A percentile compares a stretch with the other conserved stretches of the same genome.
Conservation (phyloP, 2,113 vertebrate genomes). For the Halichoeres trimaculatus region DNA sequence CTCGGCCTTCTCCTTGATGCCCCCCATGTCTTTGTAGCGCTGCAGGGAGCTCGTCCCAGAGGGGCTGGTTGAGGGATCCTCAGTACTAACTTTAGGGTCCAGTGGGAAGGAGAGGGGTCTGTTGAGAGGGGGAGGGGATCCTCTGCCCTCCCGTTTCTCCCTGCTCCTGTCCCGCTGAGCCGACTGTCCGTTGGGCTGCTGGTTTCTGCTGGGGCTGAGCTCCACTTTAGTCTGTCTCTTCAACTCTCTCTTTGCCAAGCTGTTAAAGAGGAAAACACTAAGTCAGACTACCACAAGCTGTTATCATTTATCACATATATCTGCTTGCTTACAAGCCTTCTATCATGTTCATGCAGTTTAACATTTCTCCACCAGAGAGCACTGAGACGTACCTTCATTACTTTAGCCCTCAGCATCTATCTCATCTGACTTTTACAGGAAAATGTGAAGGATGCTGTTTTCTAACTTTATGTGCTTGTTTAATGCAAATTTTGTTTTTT, state of each 20-base stretch:
- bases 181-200: constrained; percentile 44
- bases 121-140: constrained; percentile 22
- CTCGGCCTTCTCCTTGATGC: constrained; percentile 85
- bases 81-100: constrained; percentile 6
- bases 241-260: constrained; percentile 76
- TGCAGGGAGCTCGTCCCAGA: constrained; percentile 79
- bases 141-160: constrained; percentile 58
- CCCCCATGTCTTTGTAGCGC: constrained; percentile 80
- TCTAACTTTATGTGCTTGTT: too few relatives aligned
- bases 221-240: constrained; percentile 86
- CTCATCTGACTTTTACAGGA: too few relatives aligned
- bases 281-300: too few relatives aligned
- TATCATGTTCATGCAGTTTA: neutral
- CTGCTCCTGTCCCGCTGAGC: constrained; percentile 10
- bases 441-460: too few relatives aligned
- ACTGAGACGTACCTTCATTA: neutral
- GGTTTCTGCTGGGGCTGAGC: constrained; percentile 81
- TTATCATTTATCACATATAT: too few relatives aligned
- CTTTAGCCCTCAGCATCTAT: neutral
- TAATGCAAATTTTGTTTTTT: too few relatives aligned
- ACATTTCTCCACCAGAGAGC: constrained; percentile 14
- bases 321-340: neutral
- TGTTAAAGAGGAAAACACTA: constrained; percentile 10
- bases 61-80: constrained; percentile 66
- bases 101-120: constrained; percentile 58